Evolutionary conservation across 2,797 vertebrate genomes (phyloP), one percentile per base, ranked within the genome.

Genomic region (Ibycter americanus): DNA sequence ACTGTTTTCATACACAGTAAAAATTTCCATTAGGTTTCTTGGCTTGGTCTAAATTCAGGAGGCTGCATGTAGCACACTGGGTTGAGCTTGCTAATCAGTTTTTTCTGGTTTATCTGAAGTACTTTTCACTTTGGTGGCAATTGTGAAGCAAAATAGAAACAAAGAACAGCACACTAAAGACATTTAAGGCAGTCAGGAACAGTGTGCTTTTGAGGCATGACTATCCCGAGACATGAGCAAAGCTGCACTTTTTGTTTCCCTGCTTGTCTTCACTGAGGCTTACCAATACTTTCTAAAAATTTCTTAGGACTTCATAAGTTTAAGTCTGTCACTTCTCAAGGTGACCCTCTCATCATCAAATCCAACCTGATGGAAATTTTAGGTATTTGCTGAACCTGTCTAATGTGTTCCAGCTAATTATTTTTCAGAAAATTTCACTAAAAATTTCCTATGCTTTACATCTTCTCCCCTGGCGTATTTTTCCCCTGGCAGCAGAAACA

Each of bases 71-170:
- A 83, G 65, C 49, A 42, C 55, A 58, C 62, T 90, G 65, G 23
- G 86, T 93, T 87, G 56, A 90, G 87, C 56, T 82, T 93, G 68
- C 56, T 88, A 81, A 90, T 93, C 61, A 55, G 32, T 89, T 94
- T 93, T 73, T 88, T 36, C 61, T 86, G 32, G 26, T 96, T 94
- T 84, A 83, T 86, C 88, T 91, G 68, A 94, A 91, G 56, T 51
- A 73, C 56, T 88, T 96, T 93, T 93, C 77, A 91, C 40, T 83
- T 74, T 78, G n/a, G 61, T 66, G 32, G 32, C 67, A 83, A 51
- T 56, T 42, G 26, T 51, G 70, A 81, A 87, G 54, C 23, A 34
- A 78, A 91, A 81, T 18, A 78, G 79, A 90, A 78, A 72, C 34
- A 87, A 81, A 67, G 54, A 90, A 18, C 65, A 71, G 31, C 52